Evolutionary conservation across 2,888 invertebrate genomes (phyloP).

Genomic region (Bombylius discolor): DNA sequence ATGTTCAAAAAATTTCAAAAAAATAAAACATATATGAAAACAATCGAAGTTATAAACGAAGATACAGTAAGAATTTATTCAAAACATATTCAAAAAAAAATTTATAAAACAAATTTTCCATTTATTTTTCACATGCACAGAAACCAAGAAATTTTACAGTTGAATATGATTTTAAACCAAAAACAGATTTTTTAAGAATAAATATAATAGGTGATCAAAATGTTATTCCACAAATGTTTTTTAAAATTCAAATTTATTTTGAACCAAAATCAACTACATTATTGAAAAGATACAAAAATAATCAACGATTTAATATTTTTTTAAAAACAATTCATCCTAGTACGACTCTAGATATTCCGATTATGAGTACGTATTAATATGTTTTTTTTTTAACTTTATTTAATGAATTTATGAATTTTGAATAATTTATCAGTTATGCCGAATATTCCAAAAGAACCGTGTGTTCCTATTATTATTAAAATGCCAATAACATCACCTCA

Average conservation of each 20-base stretch:
- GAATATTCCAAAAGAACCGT: neutral
- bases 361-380: neutral
- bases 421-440: neutral
- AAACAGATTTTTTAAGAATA: neutral
- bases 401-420: neutral
- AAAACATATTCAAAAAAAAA: neutral
- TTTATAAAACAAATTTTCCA: neutral
- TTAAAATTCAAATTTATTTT: neutral
- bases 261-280: neutral
- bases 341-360: constrained; percentile 3
- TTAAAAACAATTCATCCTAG: constrained; percentile 4
- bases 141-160: neutral
- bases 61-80: constrained; percentile 2
- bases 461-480: neutral
- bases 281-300: neutral
- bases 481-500: constrained; percentile 2
- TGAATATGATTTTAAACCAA: neutral
- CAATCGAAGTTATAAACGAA: constrained; percentile 3
- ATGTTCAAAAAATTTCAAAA: neutral
- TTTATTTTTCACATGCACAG: neutral
- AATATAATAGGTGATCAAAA: neutral
- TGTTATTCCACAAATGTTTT: neutral
- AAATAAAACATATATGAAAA: neutral
- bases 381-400: neutral
- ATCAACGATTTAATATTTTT: neutral